Percentiles rank a stretch among this genome's conserved stretches.
These are phyloP conservation scores for Cephonodes hylas DNA, from an alignment of 2,888 invertebrate species.

Conservation along the genomic window DNA sequence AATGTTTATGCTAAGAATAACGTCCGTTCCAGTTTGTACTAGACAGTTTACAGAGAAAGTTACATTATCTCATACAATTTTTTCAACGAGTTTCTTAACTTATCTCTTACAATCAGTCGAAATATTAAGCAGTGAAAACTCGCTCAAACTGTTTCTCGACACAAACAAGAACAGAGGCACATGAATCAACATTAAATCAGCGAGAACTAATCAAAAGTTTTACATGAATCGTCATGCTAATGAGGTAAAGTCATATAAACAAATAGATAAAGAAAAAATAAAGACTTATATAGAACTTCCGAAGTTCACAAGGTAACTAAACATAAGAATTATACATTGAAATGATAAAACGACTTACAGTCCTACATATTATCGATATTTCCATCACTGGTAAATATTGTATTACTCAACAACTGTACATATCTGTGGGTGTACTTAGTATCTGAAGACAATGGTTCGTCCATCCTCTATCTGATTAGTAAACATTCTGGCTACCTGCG, in stretches of 20 bases:
- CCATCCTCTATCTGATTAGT: slow-evolving; percentile 11
- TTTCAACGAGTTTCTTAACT: not conserved
- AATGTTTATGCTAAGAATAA: slow-evolving; percentile 19
- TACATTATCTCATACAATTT: not conserved
- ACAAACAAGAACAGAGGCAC: not conserved
- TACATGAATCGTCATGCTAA: slow-evolving; percentile 69
- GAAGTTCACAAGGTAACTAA: slow-evolving; percentile 78
- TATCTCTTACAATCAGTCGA: not conserved
- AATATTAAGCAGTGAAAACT: not conserved
- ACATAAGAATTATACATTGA: slow-evolving; percentile 64
- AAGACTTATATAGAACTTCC: slow-evolving; percentile 71
- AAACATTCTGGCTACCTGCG: slow-evolving; percentile 36
- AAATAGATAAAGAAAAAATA: slow-evolving; percentile 52
- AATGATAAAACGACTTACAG: slow-evolving; percentile 70
- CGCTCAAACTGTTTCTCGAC: not conserved
- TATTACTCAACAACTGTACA: slow-evolving; percentile 59
- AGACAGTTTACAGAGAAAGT: slow-evolving; percentile 2
- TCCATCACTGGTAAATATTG: slow-evolving; percentile 67
- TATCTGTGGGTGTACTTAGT: slow-evolving; percentile 4
- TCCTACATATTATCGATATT: slow-evolving; percentile 58
- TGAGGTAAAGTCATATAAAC: slow-evolving; percentile 68
- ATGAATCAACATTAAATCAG: slow-evolving; percentile 38
- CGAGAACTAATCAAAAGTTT: slow-evolving; percentile 49
- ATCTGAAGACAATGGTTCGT: slow-evolving; percentile 4
- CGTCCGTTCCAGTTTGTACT: slow-evolving; percentile 11